Base-by-base conservation (phyloP, 2,888 invertebrate species). In the Graphium colonna region DNA sequence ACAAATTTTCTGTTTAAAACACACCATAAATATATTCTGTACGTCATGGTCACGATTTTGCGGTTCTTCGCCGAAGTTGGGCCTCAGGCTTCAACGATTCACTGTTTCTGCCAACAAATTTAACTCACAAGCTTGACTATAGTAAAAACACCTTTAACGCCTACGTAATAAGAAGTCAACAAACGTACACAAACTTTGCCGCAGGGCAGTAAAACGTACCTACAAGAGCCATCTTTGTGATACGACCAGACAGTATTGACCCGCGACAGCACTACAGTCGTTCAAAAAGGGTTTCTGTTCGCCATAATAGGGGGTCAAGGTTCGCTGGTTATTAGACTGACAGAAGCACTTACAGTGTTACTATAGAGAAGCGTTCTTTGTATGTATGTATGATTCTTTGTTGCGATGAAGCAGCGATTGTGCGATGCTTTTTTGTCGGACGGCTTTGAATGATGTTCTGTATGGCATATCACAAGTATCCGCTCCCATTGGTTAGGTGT, bases 311-410 rank as follows among this genome's bases (percentile, higher is more conserved):
- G 21, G 62, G 75, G 60, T 73, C 77, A 53, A n/a, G 52, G 59
- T 63, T 63, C 36, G 57, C 33, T 79, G 79, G 86, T 73, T 75
- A 61, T 63, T 65, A 68, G 77, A 64, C 75, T 73, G 80, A 87
- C 85, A 86, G 81, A 82, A 79, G 73, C 68, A 77, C 71, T 82
- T 81, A 83, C 82, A 79, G n/a, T 84, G 85, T 85, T 85, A 79
- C 80, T 75, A 86, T 83, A 86, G 83, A 74, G 73, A 62, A 71
- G 70, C 80, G 79, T 84, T 85, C 75, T 76, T 69, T 66, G 78
- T 74, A 65, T 71, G 74, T 72, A 21, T 81, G 75, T 73, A 79
- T 78, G 68, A 72, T 73, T 83, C 85, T 82, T 86, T 85, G 85
- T 88, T 79, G 79, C 78, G 77, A 75, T 86, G 82, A 85, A 83